Evolutionary conservation across 1,140 invertebrate species (phyloP), one percentile per base, ranked within the genome.

Genomic region (Papilio aristodemus): DNA sequence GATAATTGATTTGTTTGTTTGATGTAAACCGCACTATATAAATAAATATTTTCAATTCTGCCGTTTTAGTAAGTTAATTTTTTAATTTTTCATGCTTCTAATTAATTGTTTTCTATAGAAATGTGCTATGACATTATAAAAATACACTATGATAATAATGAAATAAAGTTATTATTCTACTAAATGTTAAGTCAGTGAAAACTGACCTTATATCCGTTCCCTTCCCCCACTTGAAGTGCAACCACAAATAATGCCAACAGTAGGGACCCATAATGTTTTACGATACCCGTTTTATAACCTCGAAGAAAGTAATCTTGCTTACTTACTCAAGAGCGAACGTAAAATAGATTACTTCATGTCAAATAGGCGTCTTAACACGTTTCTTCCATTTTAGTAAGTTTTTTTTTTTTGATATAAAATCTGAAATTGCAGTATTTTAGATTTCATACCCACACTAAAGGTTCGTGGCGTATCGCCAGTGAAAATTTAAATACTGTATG

Each of bases 181-280:
- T n/a, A n/a, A n/a, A n/a, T 74, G 71, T 76, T 75, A 54, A 54
- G 72, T 68, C 43, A 70, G 74, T 83, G 74, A 79, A 75, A 71
- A 70, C 67, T 71, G 68, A 72, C 74, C 73, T 79, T 80, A 77
- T 76, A 74, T 71, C 74, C 71, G 36, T 72, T 36, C 70, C 75
- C 67, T 71, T 71, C 46, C 74, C 71, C 64, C 32, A 59, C 76
- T 78, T 41, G 69, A 38, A 85, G 81, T 85, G 82, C 81, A 84
- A 76, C 78, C 79, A 78, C 81, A 81, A 85, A 84, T 82, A 84
- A 80, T 41, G 43, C 64, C 59, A 68, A 54, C 70, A 63, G 71
- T 66, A 79, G 73, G 77, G 79, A 81, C 82, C 76, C 79, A 77
- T 86, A 81, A 84, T 84, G 78, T 83, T 86, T 84, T 85, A 85